These are phyloP conservation scores for Oostethus manadensis DNA, from an alignment of 2,113 vertebrate genomes.

Conservation along the genomic window DNA sequence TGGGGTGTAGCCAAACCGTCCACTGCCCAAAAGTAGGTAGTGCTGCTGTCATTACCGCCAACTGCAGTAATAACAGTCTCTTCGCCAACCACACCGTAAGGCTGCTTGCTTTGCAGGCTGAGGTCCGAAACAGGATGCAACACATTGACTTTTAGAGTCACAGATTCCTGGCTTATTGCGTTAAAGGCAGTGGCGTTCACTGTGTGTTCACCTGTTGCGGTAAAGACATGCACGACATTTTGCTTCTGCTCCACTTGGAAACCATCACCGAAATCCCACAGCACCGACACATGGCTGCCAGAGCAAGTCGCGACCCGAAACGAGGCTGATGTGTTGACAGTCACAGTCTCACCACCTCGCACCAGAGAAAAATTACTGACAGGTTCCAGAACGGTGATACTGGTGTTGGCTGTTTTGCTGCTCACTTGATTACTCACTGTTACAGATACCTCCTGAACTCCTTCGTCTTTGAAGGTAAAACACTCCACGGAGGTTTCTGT, in stretches of 20 bases:
- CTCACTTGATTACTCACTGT: constrained; percentile 63
- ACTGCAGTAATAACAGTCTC: constrained; percentile 53
- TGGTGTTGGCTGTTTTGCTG: constrained; percentile 41
- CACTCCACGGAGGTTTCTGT: constrained; percentile 48
- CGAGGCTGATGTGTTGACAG: constrained; percentile 33
- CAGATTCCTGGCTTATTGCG: constrained; percentile 54
- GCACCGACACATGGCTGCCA: constrained; percentile 57
- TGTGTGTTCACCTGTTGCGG: constrained; percentile 50
- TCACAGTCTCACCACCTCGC: constrained; percentile 38
- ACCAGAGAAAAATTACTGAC: constrained; percentile 50
- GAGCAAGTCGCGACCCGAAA: constrained; percentile 56
- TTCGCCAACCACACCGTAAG: constrained; percentile 50
- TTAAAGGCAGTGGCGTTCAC: constrained; percentile 63
- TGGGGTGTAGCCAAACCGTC: constrained; percentile 29
- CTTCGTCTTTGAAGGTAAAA: constrained; percentile 64
- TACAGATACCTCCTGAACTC: constrained; percentile 59
- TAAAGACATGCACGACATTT: constrained; percentile 63
- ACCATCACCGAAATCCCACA: constrained; percentile 76
- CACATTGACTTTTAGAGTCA: constrained; percentile 46
- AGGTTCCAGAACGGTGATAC: constrained; percentile 55
- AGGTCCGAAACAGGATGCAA: constrained; percentile 54
- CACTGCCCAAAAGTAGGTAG: constrained; percentile 66
- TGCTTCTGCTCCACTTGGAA: constrained; percentile 27
- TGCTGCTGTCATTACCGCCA: constrained; percentile 46
- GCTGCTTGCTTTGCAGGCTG: constrained; percentile 41